Conservation (phyloP, 2,888 invertebrate genomes). For the Galerucella nymphaeae region DNA sequence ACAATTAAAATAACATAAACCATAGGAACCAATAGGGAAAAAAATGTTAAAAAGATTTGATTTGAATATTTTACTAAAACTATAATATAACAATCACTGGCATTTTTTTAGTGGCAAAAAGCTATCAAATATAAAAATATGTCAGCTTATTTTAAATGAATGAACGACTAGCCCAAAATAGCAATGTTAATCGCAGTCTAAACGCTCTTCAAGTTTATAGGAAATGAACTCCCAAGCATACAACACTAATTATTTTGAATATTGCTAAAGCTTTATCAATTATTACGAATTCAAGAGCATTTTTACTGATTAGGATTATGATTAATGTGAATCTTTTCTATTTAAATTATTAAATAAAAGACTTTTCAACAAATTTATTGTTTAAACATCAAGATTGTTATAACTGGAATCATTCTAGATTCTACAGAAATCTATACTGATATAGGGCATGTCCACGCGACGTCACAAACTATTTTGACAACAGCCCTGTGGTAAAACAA, state of each 20-base stretch:
- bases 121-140: conserved; percentile 32
- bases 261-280: conserved; percentile 12
- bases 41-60: background rate
- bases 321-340: background rate
- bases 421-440: too few relatives aligned
- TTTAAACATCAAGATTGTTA: background rate
- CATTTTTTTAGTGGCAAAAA: conserved; percentile 29
- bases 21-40: conserved; percentile 17
- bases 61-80: conserved; percentile 21
- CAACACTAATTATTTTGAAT: background rate
- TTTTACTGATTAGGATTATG: background rate
- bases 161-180: conserved; percentile 29
- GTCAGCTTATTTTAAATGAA: conserved; percentile 23
- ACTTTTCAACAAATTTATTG: too few relatives aligned
- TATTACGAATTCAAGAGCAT: background rate
- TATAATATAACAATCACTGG: conserved; percentile 33
- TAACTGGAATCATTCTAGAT: too few relatives aligned
- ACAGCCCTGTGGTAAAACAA: too few relatives aligned
- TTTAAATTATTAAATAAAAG: background rate
- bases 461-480: too few relatives aligned
- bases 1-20: conserved; percentile 31
- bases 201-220: conserved; percentile 15
- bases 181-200: conserved; percentile 30
- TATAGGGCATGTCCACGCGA: too few relatives aligned
- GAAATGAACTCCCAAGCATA: background rate